Conservation (phyloP, 2,113 vertebrate species). For the Anoplopoma fimbria region DNA sequence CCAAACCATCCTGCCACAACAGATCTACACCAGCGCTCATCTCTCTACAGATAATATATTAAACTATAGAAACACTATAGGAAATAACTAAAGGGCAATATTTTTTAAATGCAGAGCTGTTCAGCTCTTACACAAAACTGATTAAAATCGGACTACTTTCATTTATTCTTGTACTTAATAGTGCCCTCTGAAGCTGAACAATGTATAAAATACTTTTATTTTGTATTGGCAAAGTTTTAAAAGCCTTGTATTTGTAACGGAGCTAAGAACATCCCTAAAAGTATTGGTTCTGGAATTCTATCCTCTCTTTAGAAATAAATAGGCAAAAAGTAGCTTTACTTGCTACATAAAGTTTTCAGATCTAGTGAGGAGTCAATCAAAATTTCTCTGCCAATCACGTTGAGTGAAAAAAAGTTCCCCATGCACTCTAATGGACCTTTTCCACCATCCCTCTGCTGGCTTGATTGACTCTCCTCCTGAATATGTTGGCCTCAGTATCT, state of each 20-base stretch:
- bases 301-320: not conserved
- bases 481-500: constrained; percentile 64
- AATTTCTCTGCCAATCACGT: not conserved
- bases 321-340: not conserved
- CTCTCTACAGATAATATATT: not conserved
- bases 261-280: not conserved
- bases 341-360: not conserved
- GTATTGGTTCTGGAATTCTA: not conserved
- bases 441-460: constrained; percentile 53
- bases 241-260: not conserved
- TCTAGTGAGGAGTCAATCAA: not conserved
- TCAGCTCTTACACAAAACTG: not conserved
- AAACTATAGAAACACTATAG: not conserved
- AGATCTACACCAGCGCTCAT: too few species aligned
- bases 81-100: not conserved
- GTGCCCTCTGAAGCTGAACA: not conserved
- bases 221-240: not conserved
- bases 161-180: not conserved
- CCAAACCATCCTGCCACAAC: not conserved
- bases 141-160: not conserved
- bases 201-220: not conserved
- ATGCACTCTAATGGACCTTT: constrained; percentile 43
- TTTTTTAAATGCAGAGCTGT: not conserved
- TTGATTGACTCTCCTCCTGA: constrained; percentile 57
- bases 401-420: constrained; percentile 40